phyloP scores from a whole-genome alignment of 1,140 invertebrate genomes.

The Zaprionus vittiger region DNA sequence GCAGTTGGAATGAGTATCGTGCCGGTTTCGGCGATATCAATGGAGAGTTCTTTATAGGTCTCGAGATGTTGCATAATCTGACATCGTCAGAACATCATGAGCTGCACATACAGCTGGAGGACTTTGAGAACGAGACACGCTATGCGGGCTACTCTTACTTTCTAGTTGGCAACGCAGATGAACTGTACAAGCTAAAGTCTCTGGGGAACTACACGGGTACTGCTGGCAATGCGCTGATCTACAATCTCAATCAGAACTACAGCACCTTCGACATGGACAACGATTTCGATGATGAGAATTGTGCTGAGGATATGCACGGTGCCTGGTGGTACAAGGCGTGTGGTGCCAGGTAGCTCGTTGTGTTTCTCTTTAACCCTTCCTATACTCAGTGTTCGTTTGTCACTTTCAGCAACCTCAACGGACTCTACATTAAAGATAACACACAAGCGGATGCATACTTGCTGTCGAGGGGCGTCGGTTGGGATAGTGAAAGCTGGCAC shows the following conservation, averaged over 20 bases:
- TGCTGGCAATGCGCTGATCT: not conserved
- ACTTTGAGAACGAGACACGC: slow-evolving; percentile 7
- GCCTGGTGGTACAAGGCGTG: slow-evolving; percentile 16
- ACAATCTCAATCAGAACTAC: slow-evolving; percentile 10
- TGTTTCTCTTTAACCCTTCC: not conserved
- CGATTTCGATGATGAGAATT: slow-evolving; percentile 14
- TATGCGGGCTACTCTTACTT: not conserved
- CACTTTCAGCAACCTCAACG: slow-evolving; percentile 3
- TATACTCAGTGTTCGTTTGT: not conserved
- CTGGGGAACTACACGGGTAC: slow-evolving; percentile 4
- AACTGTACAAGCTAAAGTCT: not conserved
- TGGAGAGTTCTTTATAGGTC: slow-evolving; percentile 9
- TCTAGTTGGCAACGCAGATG: not conserved
- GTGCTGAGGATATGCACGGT: not conserved
- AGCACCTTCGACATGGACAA: slow-evolving; percentile 11
- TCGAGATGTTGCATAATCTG: not conserved
- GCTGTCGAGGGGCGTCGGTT: not conserved
- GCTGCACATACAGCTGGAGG: not conserved
- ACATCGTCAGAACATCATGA: not conserved
- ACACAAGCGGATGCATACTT: not conserved
- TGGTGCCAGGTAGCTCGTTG: not conserved
- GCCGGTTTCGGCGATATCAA: not conserved
- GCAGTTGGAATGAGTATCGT: slow-evolving; percentile 1
- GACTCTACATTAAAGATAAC: not conserved
- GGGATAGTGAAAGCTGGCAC: slow-evolving; percentile 5